Evolutionary conservation across 64 coral and sea anemone genomes (phyloP).

Genomic region (Montipora capricornis): DNA sequence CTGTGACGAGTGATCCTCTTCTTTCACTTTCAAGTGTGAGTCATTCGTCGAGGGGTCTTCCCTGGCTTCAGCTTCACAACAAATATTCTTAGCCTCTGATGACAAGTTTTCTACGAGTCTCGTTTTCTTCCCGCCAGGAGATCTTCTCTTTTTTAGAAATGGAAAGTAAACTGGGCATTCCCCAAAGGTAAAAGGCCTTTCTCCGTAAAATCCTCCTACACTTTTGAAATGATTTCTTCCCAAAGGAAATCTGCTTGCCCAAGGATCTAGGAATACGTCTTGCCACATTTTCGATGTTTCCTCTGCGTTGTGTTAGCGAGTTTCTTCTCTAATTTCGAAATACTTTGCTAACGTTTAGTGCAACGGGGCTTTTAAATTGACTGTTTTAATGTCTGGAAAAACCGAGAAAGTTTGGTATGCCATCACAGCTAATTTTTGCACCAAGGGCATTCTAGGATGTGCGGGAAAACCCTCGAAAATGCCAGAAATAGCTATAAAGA

Average conservation of each 20-base stretch:
- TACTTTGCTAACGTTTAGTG: background rate
- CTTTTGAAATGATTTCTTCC: background rate
- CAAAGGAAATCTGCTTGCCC: background rate
- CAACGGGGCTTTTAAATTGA: background rate
- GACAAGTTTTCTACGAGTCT: background rate
- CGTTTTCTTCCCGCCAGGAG: slow-evolving; percentile 2
- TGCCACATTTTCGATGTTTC: background rate
- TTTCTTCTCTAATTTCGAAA: background rate
- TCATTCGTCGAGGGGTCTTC: background rate
- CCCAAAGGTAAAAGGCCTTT: background rate
- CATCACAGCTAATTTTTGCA: slow-evolving; percentile 6
- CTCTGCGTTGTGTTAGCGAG: background rate
- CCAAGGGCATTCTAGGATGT: background rate
- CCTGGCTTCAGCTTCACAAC: background rate
- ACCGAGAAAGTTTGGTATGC: background rate
- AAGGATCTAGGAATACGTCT: background rate
- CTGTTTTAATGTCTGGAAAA: background rate
- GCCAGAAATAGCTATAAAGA: background rate
- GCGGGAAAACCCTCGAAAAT: slow-evolving; percentile 44
- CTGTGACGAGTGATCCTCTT: background rate
- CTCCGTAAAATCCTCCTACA: slow-evolving; percentile 26
- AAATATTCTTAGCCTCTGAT: no score
- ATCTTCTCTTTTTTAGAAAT: background rate
- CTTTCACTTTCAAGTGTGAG: slow-evolving; percentile 5
- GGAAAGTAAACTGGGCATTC: slow-evolving; percentile 30